These are phyloP conservation scores for Sipha flava DNA, from an alignment of 1,140 invertebrate species.

Conservation along the genomic window DNA sequence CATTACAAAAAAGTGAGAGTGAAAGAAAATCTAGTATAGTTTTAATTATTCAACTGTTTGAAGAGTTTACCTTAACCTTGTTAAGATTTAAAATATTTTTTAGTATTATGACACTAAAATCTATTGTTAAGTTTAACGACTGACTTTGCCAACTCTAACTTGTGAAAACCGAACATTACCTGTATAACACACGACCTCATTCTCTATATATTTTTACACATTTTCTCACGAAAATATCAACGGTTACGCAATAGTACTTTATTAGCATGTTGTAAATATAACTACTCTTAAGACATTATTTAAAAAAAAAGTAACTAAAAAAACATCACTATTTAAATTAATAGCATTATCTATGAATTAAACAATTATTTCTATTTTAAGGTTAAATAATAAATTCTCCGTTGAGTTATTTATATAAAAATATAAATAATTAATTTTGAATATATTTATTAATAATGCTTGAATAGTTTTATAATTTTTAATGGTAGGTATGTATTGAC, in stretches of 20 bases:
- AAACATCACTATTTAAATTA: not conserved
- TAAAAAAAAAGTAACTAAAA: not conserved
- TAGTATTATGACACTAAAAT: not conserved
- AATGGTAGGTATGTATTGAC: too few relatives aligned
- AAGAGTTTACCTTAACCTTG: not conserved
- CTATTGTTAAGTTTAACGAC: not conserved
- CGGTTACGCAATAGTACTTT: not conserved
- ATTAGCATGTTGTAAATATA: constrained; percentile 12
- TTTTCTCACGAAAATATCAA: constrained; percentile 13
- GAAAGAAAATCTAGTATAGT: not conserved
- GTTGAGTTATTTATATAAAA: too few relatives aligned
- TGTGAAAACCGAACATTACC: constrained; percentile 20
- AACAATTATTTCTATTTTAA: too few relatives aligned
- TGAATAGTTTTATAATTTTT: too few relatives aligned
- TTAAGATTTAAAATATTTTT: not conserved
- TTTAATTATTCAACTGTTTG: not conserved
- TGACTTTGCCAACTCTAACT: not conserved
- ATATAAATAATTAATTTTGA: too few relatives aligned
- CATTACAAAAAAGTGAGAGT: not conserved
- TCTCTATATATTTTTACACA: not conserved
- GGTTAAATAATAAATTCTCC: too few relatives aligned
- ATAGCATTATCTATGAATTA: too few relatives aligned
- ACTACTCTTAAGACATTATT: not conserved
- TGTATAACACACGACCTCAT: not conserved
- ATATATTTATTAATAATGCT: too few relatives aligned